phyloP scores from a whole-genome alignment of 2,888 invertebrate species.

The Eilema sororculum region DNA sequence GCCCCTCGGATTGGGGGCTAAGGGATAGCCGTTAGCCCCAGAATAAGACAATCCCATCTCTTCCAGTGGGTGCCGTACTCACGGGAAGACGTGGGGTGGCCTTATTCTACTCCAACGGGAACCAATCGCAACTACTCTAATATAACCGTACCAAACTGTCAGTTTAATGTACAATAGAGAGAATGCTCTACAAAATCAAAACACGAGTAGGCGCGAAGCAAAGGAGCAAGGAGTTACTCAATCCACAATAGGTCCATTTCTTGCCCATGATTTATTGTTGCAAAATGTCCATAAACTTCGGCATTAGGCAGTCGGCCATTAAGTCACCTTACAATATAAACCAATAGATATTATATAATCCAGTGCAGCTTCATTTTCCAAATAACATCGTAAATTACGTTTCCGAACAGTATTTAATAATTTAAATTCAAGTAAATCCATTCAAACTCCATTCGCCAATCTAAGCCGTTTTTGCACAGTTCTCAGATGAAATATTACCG shows the following conservation, averaged over 20 bases:
- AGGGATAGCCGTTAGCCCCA: no score
- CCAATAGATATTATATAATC: background rate
- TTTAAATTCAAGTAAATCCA: conserved; percentile 13
- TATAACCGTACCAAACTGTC: no score
- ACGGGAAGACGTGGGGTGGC: no score
- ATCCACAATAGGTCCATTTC: background rate
- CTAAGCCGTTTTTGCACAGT: conserved; percentile 42
- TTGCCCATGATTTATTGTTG: background rate
- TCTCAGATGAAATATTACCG: conserved; percentile 43
- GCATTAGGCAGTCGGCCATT: background rate
- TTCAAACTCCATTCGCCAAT: conserved; percentile 8
- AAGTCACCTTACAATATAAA: conserved; percentile 15
- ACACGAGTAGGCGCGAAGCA: no score
- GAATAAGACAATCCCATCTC: no score
- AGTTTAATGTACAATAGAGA: no score
- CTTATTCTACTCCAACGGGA: no score
- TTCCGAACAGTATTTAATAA: background rate
- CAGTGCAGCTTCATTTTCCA: background rate
- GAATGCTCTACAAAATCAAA: no score
- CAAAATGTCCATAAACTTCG: background rate
- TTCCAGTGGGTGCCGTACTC: no score
- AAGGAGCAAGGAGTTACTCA: no score
- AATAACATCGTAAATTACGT: background rate
- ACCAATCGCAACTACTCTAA: no score
- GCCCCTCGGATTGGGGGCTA: no score